Conservation (phyloP, 2,888 invertebrate species). For the Catocala fraxini region DNA sequence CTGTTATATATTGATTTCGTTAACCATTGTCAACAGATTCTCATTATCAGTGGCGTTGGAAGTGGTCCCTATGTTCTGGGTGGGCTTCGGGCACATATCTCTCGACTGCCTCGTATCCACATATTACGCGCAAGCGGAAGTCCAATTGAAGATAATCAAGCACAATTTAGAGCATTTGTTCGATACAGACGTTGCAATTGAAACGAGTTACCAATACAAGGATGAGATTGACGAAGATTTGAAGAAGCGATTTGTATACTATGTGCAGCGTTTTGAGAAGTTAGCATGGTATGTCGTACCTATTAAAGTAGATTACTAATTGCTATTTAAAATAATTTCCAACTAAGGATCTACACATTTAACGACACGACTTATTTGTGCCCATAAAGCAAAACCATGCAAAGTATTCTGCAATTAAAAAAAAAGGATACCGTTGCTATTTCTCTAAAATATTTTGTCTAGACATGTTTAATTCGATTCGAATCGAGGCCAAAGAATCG, state of each 20-base stretch:
- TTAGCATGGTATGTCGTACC: slow-evolving; percentile 53
- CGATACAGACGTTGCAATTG: slow-evolving; percentile 21
- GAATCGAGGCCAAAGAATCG: no score
- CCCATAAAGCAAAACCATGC: no score
- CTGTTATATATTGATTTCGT: neutral
- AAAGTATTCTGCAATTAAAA: no score
- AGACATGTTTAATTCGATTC: no score
- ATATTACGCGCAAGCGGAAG: slow-evolving; percentile 60
- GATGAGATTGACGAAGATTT: slow-evolving; percentile 47
- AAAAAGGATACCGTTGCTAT: no score
- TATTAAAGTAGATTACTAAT: no score
- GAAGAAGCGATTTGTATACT: slow-evolving; percentile 48
- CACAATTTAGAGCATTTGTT: slow-evolving; percentile 55
- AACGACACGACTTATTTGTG: no score
- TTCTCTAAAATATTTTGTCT: no score
- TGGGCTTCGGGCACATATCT: slow-evolving; percentile 55
- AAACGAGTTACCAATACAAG: slow-evolving; percentile 27
- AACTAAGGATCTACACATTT: no score
- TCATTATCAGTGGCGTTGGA: slow-evolving; percentile 44
- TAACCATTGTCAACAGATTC: slow-evolving; percentile 50
- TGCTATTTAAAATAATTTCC: no score
- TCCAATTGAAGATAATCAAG: slow-evolving; percentile 63
- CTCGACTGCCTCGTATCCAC: slow-evolving; percentile 55
- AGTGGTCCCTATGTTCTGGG: slow-evolving; percentile 48
- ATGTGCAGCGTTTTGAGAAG: slow-evolving; percentile 58